phyloP scores from a whole-genome alignment of 1,140 invertebrate genomes.

The Drosophila chauvacae region DNA sequence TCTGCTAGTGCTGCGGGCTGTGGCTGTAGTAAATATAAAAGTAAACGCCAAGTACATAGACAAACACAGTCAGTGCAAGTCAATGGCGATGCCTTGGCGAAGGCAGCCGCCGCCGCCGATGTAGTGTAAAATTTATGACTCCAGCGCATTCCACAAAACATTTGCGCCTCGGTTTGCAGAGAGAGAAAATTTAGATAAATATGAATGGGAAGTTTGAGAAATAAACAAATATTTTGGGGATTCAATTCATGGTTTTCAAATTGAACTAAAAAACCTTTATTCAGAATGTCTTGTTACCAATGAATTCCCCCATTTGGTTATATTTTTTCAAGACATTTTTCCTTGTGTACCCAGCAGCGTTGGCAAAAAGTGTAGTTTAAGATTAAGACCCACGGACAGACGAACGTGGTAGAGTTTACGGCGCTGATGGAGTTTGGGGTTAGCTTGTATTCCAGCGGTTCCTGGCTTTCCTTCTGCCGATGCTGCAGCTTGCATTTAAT shows the following conservation, averaged over 20 bases:
- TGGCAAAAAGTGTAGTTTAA: slow-evolving; percentile 25
- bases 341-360: slow-evolving; percentile 24
- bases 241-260: not conserved
- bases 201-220: not conserved
- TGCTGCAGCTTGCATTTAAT: slow-evolving; percentile 73
- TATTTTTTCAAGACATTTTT: not conserved
- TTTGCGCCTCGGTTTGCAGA: slow-evolving; percentile 62
- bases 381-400: slow-evolving; percentile 44
- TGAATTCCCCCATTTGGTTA: not conserved
- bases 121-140: slow-evolving; percentile 81
- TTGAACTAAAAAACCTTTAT: not conserved
- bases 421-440: slow-evolving; percentile 36
- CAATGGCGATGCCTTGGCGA: slow-evolving; percentile 57
- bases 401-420: slow-evolving; percentile 73
- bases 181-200: not conserved
- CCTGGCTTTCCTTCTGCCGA: slow-evolving; percentile 28
- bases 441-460: slow-evolving; percentile 24
- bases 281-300: too few species aligned
- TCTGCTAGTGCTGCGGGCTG: slow-evolving; percentile 43
- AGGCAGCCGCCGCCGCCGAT: slow-evolving; percentile 39
- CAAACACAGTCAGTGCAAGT: slow-evolving; percentile 76
- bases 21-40: slow-evolving; percentile 71
- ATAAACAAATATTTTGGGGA: not conserved
- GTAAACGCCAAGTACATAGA: slow-evolving; percentile 74
- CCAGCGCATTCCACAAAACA: slow-evolving; percentile 79